These are phyloP conservation scores for Lagocephalus sceleratus DNA, from an alignment of 2,797 vertebrate genomes.

Conservation along the genomic window DNA sequence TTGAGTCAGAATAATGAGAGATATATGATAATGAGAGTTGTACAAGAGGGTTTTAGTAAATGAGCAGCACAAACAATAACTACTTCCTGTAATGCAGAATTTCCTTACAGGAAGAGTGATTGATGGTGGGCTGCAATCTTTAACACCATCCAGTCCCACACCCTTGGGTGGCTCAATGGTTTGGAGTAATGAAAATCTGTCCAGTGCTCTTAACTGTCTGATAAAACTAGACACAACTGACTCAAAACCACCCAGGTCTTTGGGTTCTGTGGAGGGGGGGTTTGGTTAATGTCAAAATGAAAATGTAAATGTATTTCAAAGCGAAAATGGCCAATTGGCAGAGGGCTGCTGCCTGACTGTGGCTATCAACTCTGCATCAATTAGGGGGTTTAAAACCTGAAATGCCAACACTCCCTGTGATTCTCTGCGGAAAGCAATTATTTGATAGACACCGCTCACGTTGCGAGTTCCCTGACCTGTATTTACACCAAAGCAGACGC, in stretches of 20 bases:
- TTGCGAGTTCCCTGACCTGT: conserved; percentile 1
- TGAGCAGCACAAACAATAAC: neutral
- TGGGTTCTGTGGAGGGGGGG: conserved; percentile 28
- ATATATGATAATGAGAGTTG: neutral
- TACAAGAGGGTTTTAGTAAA: neutral
- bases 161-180: too few species aligned
- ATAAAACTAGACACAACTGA: conserved; percentile 22
- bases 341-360: conserved; percentile 9
- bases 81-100: conserved; percentile 1
- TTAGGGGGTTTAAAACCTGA: conserved; percentile 30
- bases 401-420: conserved; percentile 36
- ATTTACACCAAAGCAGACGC: too few species aligned
- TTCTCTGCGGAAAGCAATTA: conserved; percentile 11
- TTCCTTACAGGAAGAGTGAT: too few species aligned
- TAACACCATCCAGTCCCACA: conserved; percentile 3
- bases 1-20: neutral
- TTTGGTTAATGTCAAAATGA: conserved; percentile 38
- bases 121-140: neutral
- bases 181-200: conserved; percentile 6
- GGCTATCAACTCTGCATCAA: conserved; percentile 42
- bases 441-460: conserved; percentile 15
- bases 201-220: conserved; percentile 12
- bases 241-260: conserved; percentile 19
- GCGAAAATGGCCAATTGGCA: conserved; percentile 20
- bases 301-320: conserved; percentile 44